phyloP scores from a whole-genome alignment of 1,140 invertebrate species.

The Caenorhabditis briggsae region DNA sequence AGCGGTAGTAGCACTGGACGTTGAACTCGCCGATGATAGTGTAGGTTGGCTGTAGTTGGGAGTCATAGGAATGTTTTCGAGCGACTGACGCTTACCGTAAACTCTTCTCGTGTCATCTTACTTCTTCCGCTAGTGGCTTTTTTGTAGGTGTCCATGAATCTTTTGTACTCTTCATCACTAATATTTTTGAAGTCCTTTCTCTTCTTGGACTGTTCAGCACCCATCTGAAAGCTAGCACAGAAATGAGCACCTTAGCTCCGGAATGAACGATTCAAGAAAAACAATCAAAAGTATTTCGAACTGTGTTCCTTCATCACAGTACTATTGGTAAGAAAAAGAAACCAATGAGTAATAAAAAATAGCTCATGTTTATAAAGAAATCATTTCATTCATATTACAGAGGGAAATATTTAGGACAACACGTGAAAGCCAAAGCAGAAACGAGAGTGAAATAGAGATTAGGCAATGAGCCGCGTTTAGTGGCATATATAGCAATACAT shows the following conservation, averaged over 20 bases:
- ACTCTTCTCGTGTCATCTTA: constrained; percentile 1
- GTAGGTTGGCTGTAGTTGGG: not conserved
- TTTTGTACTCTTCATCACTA: not conserved
- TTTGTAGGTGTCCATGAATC: not conserved
- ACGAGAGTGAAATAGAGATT: too few species aligned
- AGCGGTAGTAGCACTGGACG: not conserved
- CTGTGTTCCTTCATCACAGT: too few species aligned
- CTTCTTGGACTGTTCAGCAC: constrained; percentile 11
- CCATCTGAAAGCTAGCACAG: not conserved
- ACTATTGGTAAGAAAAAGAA: too few species aligned
- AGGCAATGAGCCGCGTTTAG: too few species aligned
- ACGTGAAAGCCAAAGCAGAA: too few species aligned
- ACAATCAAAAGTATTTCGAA: too few species aligned
- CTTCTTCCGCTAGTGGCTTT: not conserved
- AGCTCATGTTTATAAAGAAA: too few species aligned
- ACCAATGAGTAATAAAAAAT: too few species aligned
- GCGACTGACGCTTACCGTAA: not conserved
- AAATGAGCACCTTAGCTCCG: not conserved
- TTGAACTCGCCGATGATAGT: not conserved
- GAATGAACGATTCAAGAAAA: too few species aligned
- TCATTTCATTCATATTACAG: too few species aligned
- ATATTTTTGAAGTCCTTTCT: constrained; percentile 32
- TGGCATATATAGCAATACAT: too few species aligned
- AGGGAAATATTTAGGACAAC: too few species aligned
- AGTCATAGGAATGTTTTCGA: not conserved